These are phyloP conservation scores for Yponomeuta plumbellus DNA, from an alignment of 2,888 invertebrate genomes.

Conservation along the genomic window DNA sequence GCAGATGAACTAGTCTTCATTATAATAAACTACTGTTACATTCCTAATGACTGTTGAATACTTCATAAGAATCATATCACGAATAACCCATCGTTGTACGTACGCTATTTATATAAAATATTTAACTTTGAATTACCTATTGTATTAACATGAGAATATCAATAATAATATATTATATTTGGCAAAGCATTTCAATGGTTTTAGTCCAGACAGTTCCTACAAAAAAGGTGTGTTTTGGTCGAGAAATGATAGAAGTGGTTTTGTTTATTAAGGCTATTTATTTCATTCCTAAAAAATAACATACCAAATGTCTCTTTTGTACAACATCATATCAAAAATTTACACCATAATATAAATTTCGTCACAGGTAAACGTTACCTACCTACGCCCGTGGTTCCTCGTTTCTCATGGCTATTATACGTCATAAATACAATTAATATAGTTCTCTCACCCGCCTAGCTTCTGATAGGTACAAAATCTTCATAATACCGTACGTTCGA, in stretches of 20 bases:
- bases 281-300: slow-evolving; percentile 79
- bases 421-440: slow-evolving; percentile 56
- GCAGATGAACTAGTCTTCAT: not conserved
- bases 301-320: slow-evolving; percentile 78
- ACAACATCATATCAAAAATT: slow-evolving; percentile 78
- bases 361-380: slow-evolving; percentile 74
- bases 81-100: slow-evolving; percentile 30
- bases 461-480: slow-evolving; percentile 53
- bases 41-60: slow-evolving; percentile 15
- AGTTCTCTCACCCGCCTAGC: slow-evolving; percentile 62
- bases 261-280: slow-evolving; percentile 75
- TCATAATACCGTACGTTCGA: slow-evolving; percentile 36
- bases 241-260: slow-evolving; percentile 20
- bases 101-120: slow-evolving; percentile 30
- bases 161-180: slow-evolving; percentile 44
- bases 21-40: slow-evolving; percentile 7
- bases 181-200: slow-evolving; percentile 25
- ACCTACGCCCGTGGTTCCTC: slow-evolving; percentile 56
- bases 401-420: slow-evolving; percentile 50
- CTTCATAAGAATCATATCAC: slow-evolving; percentile 47
- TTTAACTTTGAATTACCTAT: slow-evolving; percentile 31
- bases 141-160: slow-evolving; percentile 36
- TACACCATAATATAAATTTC: slow-evolving; percentile 77
- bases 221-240: not conserved
- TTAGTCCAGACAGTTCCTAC: not conserved